A percentile compares a stretch with the other conserved stretches of the same genome.
These are phyloP conservation scores for Stenoptilia bipunctidactyla DNA, from an alignment of 2,888 invertebrate genomes.

Conservation along the genomic window DNA sequence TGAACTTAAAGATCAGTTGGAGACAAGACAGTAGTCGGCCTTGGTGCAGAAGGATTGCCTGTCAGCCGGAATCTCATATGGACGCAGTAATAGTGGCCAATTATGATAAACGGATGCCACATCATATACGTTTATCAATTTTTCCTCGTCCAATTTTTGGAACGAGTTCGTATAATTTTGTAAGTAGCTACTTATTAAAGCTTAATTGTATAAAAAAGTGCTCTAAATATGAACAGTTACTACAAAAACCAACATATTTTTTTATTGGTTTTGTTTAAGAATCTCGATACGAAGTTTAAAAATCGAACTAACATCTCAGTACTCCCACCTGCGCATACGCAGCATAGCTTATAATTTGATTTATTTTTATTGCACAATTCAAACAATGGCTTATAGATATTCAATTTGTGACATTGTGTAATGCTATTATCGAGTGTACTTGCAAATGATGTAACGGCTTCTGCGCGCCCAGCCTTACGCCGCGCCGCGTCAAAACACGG, in stretches of 20 bases:
- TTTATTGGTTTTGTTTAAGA: too few relatives aligned
- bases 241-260: too few relatives aligned
- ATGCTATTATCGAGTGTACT: constrained; percentile 18
- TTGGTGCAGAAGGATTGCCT: neutral
- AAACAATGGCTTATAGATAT: constrained; percentile 31
- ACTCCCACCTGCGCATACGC: constrained; percentile 18
- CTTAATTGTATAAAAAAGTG: too few relatives aligned
- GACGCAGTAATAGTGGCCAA: neutral
- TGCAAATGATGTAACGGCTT: constrained; percentile 14
- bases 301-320: constrained; percentile 16
- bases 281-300: too few relatives aligned
- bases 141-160: neutral
- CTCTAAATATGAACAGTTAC: too few relatives aligned
- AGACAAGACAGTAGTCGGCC: neutral
- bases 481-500: constrained; percentile 13
- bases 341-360: constrained; percentile 12
- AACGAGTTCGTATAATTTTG: neutral
- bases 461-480: constrained; percentile 14
- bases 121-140: constrained; percentile 17
- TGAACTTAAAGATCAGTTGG: neutral
- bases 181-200: too few relatives aligned
- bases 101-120: neutral
- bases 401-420: constrained; percentile 27
- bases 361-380: constrained; percentile 15
- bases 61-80: neutral